These are phyloP conservation scores for Coregonus ussuriensis DNA, from an alignment of 2,797 vertebrate genomes.

Conservation along the genomic window DNA sequence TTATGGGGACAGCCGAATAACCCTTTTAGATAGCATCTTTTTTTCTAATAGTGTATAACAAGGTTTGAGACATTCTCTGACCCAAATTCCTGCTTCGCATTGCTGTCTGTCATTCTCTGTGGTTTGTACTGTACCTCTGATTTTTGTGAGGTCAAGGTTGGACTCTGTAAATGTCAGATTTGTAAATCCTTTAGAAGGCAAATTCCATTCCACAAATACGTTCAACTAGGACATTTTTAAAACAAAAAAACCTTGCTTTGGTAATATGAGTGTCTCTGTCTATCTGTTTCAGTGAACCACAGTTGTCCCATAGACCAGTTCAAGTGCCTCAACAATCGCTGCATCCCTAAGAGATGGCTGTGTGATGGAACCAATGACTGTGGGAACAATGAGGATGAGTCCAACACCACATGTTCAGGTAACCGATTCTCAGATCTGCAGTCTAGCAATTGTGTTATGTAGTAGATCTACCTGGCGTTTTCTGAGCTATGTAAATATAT, in stretches of 20 bases:
- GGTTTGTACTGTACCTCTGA: constrained; percentile 5
- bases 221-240: not conserved
- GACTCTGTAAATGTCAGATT: constrained; percentile 1
- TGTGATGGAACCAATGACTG: constrained; percentile 96
- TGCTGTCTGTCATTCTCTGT: constrained; percentile 14
- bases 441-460: not conserved
- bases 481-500: not conserved
- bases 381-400: constrained; percentile 89
- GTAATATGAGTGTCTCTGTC: not conserved
- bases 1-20: too few species aligned
- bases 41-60: constrained; percentile 20
- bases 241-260: not conserved
- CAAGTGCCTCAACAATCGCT: constrained; percentile 94
- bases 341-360: constrained; percentile 95
- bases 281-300: constrained; percentile 79
- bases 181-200: not conserved
- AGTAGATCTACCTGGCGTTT: not conserved
- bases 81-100: constrained; percentile 25
- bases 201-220: not conserved
- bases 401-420: constrained; percentile 83
- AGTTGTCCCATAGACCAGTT: constrained; percentile 92
- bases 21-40: too few species aligned
- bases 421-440: not conserved
- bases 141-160: not conserved
- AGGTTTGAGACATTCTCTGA: constrained; percentile 25